These are phyloP conservation scores for Corythucha ciliata DNA, from an alignment of 2,888 invertebrate species.

Conservation along the genomic window DNA sequence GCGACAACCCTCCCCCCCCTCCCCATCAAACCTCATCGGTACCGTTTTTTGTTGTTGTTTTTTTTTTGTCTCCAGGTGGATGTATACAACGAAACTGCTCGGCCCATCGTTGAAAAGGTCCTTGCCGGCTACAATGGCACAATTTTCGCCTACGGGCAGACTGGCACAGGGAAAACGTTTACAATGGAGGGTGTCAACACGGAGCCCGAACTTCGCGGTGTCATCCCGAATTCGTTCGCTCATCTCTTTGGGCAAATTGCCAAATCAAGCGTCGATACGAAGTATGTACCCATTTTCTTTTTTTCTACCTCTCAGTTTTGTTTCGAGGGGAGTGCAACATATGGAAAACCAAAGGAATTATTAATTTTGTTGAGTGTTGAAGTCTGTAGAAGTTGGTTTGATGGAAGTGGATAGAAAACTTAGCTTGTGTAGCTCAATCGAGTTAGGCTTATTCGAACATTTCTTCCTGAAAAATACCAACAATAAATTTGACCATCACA, in stretches of 20 bases:
- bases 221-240: conserved; percentile 98
- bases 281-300: conserved; percentile 48
- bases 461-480: background rate
- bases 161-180: conserved; percentile 97
- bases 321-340: background rate
- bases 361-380: too few species aligned
- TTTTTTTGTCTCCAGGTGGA: conserved; percentile 59
- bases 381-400: too few species aligned
- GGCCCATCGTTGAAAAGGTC: conserved; percentile 94
- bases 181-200: conserved; percentile 92
- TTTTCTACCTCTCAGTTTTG: background rate
- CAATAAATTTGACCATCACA: too few species aligned
- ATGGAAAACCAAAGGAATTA: too few species aligned
- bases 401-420: background rate
- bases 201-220: conserved; percentile 82
- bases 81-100: conserved; percentile 90
- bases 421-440: background rate
- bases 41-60: conserved; percentile 15
- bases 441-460: background rate
- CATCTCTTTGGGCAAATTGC: conserved; percentile 98
- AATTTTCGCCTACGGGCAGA: conserved; percentile 82
- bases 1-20: too few species aligned
- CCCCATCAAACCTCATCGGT: background rate
- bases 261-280: conserved; percentile 80
- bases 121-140: conserved; percentile 94